Evolutionary conservation across 2,888 invertebrate genomes (phyloP), one percentile per base, ranked within the genome.

Genomic region (Harpagoxenus sublaevis): DNA sequence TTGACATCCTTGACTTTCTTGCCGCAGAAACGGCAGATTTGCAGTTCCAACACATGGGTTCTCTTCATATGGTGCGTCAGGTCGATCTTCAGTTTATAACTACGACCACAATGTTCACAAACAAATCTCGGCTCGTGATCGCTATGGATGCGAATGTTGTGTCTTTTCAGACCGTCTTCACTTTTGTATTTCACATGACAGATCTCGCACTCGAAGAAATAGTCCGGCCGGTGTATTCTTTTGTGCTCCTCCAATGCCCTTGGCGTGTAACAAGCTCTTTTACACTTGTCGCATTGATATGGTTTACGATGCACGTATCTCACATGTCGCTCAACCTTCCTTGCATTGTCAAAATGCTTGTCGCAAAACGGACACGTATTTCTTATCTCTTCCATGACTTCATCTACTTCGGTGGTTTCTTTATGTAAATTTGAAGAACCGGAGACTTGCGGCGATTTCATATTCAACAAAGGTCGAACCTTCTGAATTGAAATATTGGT

Each of bases 11-110:
- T 92, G 28, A 92, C 91, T 4, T 84, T 82, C 9, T 93, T 92
- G 31, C 92, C 93, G 75, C 93, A 94, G 60, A 89, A 93, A 0
- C 92, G 86, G 51, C 93, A 94, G 35, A 93, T 89, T 51, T 89
- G 90, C 9, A 88, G 9, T 18, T 90, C 84, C 8, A 77, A 86
- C 0, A 53, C 42, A 77, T 92, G 91, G 0, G 84, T 86, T 18
- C 85, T 81, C 42, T 90, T 91, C 28, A 93, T 66, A 62, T 93
- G 91, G 15, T 88, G 86, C 2, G 86, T 88, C 39, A 93, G 60
- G 28, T 93, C 91, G 18, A 87, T 85, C 74, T 92, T 92, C 42
- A 92, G 60, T 18, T 90, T 91, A 70, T 91, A 93, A 48, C 82
- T 71, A 5, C 89, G 88, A 0, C 91, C 91, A 48, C 93, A 93